Evolutionary conservation across 2,888 invertebrate genomes (phyloP).

Genomic region (Drosophila parthenogenetica): DNA sequence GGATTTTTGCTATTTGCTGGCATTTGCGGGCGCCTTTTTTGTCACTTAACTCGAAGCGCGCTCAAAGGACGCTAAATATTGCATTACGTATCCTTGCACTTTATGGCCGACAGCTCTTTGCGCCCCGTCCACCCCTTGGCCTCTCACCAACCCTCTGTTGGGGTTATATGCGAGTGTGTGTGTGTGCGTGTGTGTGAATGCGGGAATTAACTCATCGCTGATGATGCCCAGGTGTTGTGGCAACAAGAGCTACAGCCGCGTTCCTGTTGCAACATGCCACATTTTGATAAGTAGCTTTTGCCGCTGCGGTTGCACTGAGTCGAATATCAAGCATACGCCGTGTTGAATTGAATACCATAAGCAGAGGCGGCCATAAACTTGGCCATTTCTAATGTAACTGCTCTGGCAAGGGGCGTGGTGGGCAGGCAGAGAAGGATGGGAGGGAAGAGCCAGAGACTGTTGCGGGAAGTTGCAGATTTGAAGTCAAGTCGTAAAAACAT

Average conservation of each 20-base stretch:
- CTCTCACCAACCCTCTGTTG: not conserved
- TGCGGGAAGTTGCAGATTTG: slow-evolving; percentile 32
- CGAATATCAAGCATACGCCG: slow-evolving; percentile 58
- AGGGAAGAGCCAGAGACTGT: not conserved
- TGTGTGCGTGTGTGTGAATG: not conserved
- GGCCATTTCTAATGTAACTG: slow-evolving; percentile 41
- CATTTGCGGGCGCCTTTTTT: slow-evolving; percentile 47
- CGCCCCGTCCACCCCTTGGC: not conserved
- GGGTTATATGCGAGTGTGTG: not conserved
- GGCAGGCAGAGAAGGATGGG: not conserved
- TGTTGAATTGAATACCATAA: slow-evolving; percentile 36
- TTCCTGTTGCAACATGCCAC: slow-evolving; percentile 24
- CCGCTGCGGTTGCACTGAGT: slow-evolving; percentile 10
- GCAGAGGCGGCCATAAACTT: slow-evolving; percentile 33
- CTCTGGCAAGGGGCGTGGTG: not conserved
- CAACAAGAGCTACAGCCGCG: slow-evolving; percentile 15
- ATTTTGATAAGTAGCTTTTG: slow-evolving; percentile 47
- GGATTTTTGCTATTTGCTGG: slow-evolving; percentile 14
- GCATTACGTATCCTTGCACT: slow-evolving; percentile 78
- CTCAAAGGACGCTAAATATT: slow-evolving; percentile 79
- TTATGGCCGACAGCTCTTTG: slow-evolving; percentile 60
- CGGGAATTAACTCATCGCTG: slow-evolving; percentile 45
- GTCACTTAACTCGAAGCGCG: slow-evolving; percentile 74
- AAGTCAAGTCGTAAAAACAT: slow-evolving; percentile 69
- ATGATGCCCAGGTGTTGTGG: slow-evolving; percentile 35